These are phyloP conservation scores for Drosophila repleta DNA, from an alignment of 1,140 invertebrate species.

Conservation along the genomic window DNA sequence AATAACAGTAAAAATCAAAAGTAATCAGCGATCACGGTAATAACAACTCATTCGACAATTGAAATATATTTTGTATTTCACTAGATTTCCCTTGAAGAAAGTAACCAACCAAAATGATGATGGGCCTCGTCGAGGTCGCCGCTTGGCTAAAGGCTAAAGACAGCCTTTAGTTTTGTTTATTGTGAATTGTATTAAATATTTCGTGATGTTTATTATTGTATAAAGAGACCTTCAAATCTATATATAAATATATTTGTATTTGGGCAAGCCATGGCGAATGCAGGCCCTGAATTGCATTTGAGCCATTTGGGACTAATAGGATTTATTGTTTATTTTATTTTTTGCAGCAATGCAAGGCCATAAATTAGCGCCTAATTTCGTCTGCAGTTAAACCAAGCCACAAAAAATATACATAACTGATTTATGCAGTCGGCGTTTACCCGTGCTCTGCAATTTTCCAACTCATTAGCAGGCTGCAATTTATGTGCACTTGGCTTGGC, in stretches of 20 bases:
- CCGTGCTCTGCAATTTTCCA: conserved; percentile 65
- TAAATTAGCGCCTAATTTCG: conserved; percentile 60
- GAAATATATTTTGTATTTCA: conserved; percentile 27
- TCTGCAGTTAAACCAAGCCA: conserved; percentile 26
- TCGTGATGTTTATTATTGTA: conserved; percentile 53
- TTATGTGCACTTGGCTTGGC: conserved; percentile 48
- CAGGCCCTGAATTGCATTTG: conserved; percentile 73
- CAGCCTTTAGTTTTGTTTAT: conserved; percentile 27
- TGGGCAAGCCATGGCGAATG: conserved; percentile 58
- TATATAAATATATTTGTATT: conserved; percentile 19
- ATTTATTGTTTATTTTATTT: conserved; percentile 40
- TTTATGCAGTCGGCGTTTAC: conserved; percentile 65
- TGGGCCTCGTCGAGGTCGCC: conserved; percentile 52
- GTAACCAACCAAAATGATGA: conserved; percentile 26
- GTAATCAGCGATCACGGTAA: conserved; percentile 36
- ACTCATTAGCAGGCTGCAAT: conserved; percentile 62
- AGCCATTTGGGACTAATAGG: conserved; percentile 42
- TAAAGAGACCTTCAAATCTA: conserved; percentile 46
- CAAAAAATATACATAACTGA: conserved; percentile 64
- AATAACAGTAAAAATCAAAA: conserved; percentile 41
- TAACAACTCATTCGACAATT: conserved; percentile 25
- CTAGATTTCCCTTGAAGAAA: conserved; percentile 69
- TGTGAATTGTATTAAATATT: conserved; percentile 52
- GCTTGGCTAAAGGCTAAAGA: conserved; percentile 11
- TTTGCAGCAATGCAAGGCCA: conserved; percentile 53